Base-by-base conservation (phyloP, 2,888 invertebrate genomes). In the Anthoptus insignis region DNA sequence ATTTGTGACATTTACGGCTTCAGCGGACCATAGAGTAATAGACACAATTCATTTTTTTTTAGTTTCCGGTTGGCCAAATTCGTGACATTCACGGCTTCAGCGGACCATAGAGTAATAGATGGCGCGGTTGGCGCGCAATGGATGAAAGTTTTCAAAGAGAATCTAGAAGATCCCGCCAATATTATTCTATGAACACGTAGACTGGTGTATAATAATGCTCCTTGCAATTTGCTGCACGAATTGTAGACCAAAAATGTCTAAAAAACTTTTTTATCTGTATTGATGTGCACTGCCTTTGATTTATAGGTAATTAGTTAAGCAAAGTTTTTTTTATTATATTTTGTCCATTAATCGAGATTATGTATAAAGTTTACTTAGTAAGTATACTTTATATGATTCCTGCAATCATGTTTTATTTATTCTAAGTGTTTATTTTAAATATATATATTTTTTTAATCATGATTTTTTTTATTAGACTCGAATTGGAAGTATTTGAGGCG, bases 81-180 rank as follows among this genome's bases (percentile, higher is more conserved):
- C 82, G 95, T 99, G 93, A 95, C 96, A 45, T 99, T 99, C 66
- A 99, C 99, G 16, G 94, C 99, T 69, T 99, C 99, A 74, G 98
- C 98, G 79, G 99, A 99, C 92, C 99, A 99, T 88, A 95, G 99
- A 78, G 98, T 99, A 22, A 97, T 99, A 7, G 99, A 99, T 88
- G 99, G 99, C 54, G 99, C 99, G 74, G 97, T 99, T 4, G 99
- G 99, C 60, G 99, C 99, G 2, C 96, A 97, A 83, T 99, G 99
- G 99, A 94, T 99, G 81, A 94, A 97, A 79, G 97, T 96, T 58
- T 98, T 99, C 94, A 97, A 96, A 77, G 95, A 96, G 68, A 96
- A 96, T 83, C 91, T 99, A 73, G 99, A 99, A 90, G 97, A 98
- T 81, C 99, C 99, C 24, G 95, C 97, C 74, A 96, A 97, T 70